Evolutionary conservation across 2,888 invertebrate species (phyloP).

Genomic region (Apodemia hepburni): DNA sequence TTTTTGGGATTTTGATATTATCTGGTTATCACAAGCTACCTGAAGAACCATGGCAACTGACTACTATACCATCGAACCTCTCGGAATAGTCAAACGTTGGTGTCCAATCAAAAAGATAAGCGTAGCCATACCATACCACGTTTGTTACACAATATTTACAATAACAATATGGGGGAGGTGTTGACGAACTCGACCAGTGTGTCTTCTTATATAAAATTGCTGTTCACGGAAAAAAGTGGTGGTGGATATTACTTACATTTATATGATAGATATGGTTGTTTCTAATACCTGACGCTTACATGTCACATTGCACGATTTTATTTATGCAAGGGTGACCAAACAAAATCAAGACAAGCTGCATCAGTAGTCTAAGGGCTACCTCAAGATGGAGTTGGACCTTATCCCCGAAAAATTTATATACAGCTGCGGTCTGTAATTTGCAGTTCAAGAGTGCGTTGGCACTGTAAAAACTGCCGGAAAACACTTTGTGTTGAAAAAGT

Average conservation of each 20-base stretch:
- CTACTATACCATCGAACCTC: conserved; percentile 9
- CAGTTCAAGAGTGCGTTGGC: neutral
- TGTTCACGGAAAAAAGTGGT: conserved; percentile 10
- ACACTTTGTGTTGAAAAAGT: neutral
- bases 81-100: conserved; percentile 16
- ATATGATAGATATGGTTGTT: conserved; percentile 16
- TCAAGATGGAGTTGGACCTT: neutral
- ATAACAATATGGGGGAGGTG: conserved; percentile 20
- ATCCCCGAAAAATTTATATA: neutral
- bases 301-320: neutral
- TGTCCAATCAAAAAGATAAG: neutral
- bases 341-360: neutral
- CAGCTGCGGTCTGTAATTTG: neutral
- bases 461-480: neutral
- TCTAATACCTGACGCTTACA: conserved; percentile 18
- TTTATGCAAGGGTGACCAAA: neutral
- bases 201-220: conserved; percentile 8
- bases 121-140: neutral
- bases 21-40: neutral
- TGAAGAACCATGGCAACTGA: conserved; percentile 22
- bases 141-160: conserved; percentile 7
- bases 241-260: conserved; percentile 16
- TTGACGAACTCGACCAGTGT: conserved; percentile 13
- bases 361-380: neutral
- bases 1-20: conserved; percentile 1